Percentiles rank a stretch among this genome's conserved stretches.
Evolutionary conservation across 2,113 vertebrate genomes (phyloP).

Genomic region (Gambusia holbrooki): DNA sequence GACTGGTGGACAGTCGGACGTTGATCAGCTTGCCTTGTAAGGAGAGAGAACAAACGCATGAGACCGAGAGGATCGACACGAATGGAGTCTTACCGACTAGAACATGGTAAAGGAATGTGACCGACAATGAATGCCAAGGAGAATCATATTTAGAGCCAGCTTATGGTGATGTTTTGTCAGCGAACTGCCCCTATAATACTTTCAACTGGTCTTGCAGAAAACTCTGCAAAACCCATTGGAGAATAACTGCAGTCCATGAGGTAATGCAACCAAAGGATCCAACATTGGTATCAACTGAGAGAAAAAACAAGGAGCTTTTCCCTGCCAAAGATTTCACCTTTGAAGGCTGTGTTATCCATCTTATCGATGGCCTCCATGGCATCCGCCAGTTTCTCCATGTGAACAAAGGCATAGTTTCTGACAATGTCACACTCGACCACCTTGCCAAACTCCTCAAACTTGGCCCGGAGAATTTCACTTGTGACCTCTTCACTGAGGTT

Average conservation of each 20-base stretch:
- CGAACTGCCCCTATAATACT: slow-evolving; percentile 4
- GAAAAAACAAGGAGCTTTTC: slow-evolving; percentile 44
- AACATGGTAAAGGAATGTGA: slow-evolving; percentile 37
- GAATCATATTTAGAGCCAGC: slow-evolving; percentile 7
- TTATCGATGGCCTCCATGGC: slow-evolving; percentile 90
- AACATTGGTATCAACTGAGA: slow-evolving; percentile 32
- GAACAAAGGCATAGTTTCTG: slow-evolving; percentile 95
- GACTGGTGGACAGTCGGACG: slow-evolving; percentile 96
- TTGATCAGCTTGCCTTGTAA: slow-evolving; percentile 96
- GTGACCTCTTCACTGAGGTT: slow-evolving; percentile 87
- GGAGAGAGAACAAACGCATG: slow-evolving; percentile 85
- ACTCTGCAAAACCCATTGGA: slow-evolving; percentile 1
- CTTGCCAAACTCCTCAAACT: slow-evolving; percentile 90
- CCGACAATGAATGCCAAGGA: slow-evolving; percentile 25
- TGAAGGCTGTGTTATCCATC: slow-evolving; percentile 89
- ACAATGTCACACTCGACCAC: slow-evolving; percentile 96
- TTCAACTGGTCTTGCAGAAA: slow-evolving; percentile 13
- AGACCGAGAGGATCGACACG: slow-evolving; percentile 68
- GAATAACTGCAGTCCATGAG: slow-evolving; percentile 27
- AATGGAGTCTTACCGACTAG: slow-evolving; percentile 45
- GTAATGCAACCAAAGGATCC: slow-evolving; percentile 32
- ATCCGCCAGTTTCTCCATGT: slow-evolving; percentile 93
- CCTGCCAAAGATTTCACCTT: slow-evolving; percentile 84
- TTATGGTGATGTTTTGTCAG: slow-evolving; percentile 9
- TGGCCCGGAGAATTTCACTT: slow-evolving; percentile 85